A percentile compares a stretch with the other conserved stretches of the same genome.
phyloP scores from a whole-genome alignment of 2,797 vertebrate species.

The Amblyopsis hoosieri region DNA sequence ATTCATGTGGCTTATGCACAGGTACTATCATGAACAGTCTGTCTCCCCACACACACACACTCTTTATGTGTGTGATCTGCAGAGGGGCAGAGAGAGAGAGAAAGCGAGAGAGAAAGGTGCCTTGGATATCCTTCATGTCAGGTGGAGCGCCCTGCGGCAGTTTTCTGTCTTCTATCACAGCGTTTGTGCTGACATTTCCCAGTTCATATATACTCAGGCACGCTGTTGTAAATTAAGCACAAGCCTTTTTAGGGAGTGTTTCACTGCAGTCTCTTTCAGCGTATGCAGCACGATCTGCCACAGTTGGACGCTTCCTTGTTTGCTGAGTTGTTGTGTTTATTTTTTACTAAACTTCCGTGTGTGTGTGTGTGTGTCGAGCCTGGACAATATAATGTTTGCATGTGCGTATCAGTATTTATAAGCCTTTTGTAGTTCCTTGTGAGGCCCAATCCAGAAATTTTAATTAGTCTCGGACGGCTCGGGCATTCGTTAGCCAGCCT shows the following conservation, averaged over 20 bases:
- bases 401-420: constrained; percentile 13
- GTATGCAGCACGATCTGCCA: constrained; percentile 42
- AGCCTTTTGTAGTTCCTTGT: constrained; percentile 18
- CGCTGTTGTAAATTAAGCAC: constrained; percentile 35
- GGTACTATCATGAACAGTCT: constrained; percentile 55
- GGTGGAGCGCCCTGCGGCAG: constrained; percentile 58
- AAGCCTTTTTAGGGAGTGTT: constrained; percentile 36
- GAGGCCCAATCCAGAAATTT: constrained; percentile 41
- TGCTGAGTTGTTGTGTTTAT: constrained; percentile 10
- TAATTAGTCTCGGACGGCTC: constrained; percentile 56
- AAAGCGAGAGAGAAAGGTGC: constrained; percentile 21
- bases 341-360: constrained; percentile 13
- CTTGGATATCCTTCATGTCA: constrained; percentile 63
- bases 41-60: constrained; percentile 27
- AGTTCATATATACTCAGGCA: constrained; percentile 23
- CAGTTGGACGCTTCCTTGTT: constrained; percentile 25
- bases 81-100: constrained; percentile 16
- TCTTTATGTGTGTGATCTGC: constrained; percentile 45
- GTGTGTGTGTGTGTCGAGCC: background rate
- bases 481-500: constrained; percentile 55
- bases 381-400: constrained; percentile 10
- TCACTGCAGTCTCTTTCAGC: constrained; percentile 52
- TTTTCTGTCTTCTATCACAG: constrained; percentile 37
- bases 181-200: constrained; percentile 33
- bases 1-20: constrained; percentile 37